Evolutionary conservation across 2,888 invertebrate genomes (phyloP).

Genomic region (Drosophila silvestris): DNA sequence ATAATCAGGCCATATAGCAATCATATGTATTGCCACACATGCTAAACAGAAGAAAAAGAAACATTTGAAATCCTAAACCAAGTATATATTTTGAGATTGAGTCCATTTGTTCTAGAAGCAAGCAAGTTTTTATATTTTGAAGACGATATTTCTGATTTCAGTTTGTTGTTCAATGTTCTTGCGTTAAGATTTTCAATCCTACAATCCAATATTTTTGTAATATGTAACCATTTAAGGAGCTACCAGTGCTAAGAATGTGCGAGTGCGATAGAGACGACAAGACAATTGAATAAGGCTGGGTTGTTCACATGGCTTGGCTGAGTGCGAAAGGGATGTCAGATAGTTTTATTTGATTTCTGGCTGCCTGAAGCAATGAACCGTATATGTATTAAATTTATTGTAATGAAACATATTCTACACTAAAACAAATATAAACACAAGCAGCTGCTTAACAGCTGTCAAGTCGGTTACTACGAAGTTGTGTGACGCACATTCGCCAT

Average conservation of each 20-base stretch:
- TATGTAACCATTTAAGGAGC: neutral
- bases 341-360: neutral
- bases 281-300: neutral
- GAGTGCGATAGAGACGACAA: neutral
- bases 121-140: neutral
- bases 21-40: neutral
- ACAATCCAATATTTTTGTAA: too few relatives aligned
- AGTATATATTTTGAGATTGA: neutral
- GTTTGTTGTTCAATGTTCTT: neutral
- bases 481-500: neutral
- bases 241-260: neutral
- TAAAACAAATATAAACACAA: neutral
- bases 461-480: neutral
- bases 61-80: neutral
- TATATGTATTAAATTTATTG: neutral
- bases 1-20: slow-evolving; percentile 15
- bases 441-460: neutral
- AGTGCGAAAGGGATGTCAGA: neutral
- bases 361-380: neutral
- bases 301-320: neutral
- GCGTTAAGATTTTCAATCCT: neutral
- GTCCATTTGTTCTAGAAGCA: too few relatives aligned
- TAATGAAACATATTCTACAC: neutral
- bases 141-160: neutral
- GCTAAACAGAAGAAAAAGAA: neutral